Evolutionary conservation across 2,113 vertebrate species (phyloP), one percentile per base, ranked within the genome.

Genomic region (Fukomys damarensis): DNA sequence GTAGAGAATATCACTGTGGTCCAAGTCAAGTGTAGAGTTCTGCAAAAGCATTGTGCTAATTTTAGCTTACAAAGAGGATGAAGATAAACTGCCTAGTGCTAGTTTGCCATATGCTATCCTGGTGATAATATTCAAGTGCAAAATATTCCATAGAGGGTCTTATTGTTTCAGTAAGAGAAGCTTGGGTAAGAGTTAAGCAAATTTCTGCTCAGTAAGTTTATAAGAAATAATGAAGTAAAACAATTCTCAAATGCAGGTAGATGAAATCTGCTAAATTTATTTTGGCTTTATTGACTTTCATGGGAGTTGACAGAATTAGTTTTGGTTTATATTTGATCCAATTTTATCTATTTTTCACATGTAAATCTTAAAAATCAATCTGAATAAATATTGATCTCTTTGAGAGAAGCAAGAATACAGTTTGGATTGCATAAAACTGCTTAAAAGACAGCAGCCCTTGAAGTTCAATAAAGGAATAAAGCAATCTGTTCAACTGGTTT

Each of bases 61-160:
- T 99, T 99, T 99, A 99, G 99, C 99, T 98, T 99, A 98, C 98
- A 99, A 99, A 99, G 99, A 99, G 99, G 99, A 99, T 99, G 99
- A 99, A 99, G 99, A 99, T 99, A 99, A 99, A 99, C 99, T 99
- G 99, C 99, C 99, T 99, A 98, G 99, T 98, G 99, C 99, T 99
- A 98, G 99, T 99, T 99, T 99, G 98, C 99, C 99, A 99, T 99
- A 99, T 99, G 99, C 99, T 99, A 98, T 98, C 98, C 99, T 97
- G 98, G 96, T 98, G 98, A 99, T 99, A 99, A 99, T 99, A 99
- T 99, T 99, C 97, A 98, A 99, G 98, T 98, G 97, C 98, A 99
- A 99, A 99, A 99, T 99, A 99, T 99, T 99, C 99, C 99, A 98
- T 98, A 93, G 98, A 98, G 98, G 98, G 98, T 98, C 98, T 97